phyloP scores from a whole-genome alignment of 2,888 invertebrate species.

The Synanthedon andrenaeformis region DNA sequence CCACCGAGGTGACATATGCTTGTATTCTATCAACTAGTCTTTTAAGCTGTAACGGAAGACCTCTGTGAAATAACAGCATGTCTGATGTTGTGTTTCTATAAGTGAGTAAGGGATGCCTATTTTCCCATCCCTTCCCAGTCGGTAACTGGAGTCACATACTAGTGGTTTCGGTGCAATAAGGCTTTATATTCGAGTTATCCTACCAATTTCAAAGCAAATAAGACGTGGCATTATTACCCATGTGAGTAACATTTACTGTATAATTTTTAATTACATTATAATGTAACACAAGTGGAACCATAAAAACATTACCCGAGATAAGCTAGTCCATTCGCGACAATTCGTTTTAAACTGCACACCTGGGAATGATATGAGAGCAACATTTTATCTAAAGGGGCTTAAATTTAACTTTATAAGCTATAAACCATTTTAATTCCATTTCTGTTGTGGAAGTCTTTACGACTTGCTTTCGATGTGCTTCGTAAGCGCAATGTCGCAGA shows the following conservation, averaged over 20 bases:
- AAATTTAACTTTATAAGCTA: neutral
- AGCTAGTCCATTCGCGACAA: neutral
- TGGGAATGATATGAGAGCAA: neutral
- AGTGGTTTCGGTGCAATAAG: too few relatives aligned
- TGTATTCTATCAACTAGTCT: slow-evolving; percentile 23
- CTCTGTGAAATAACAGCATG: too few relatives aligned
- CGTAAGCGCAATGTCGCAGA: neutral
- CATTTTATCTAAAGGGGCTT: neutral
- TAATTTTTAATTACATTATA: too few relatives aligned
- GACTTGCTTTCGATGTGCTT: neutral
- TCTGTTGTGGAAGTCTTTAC: neutral
- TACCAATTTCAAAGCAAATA: too few relatives aligned
- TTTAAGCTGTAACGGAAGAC: slow-evolving; percentile 5
- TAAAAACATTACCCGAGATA: neutral
- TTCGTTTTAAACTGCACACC: neutral
- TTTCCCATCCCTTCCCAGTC: too few relatives aligned
- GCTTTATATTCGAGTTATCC: too few relatives aligned
- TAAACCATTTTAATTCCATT: neutral
- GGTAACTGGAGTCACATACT: too few relatives aligned
- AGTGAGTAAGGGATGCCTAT: too few relatives aligned
- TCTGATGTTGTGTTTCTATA: too few relatives aligned
- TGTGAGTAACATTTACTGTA: too few relatives aligned
- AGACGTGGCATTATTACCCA: too few relatives aligned
- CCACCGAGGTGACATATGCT: slow-evolving; percentile 76
- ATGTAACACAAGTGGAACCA: too few relatives aligned